Evolutionary conservation across 2,113 vertebrate species (phyloP), one percentile per base, ranked within the genome.

Genomic region (Morone saxatilis): DNA sequence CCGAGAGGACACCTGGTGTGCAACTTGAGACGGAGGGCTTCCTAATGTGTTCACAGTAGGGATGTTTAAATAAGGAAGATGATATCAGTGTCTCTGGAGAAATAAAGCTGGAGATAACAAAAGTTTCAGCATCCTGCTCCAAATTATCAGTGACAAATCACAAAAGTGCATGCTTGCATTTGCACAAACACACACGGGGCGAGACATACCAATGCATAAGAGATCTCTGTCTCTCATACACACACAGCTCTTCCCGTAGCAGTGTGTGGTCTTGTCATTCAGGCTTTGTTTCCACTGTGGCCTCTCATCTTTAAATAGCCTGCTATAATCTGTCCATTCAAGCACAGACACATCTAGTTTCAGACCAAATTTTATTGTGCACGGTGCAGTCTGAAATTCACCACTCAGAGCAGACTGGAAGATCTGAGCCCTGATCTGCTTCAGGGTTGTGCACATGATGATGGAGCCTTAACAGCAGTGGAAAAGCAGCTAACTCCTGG

Each of bases 191-290:
- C 71, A 80, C 78, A 73, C 61, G 70, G 10, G 41, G 45, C 11
- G 2, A 56, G 62, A 62, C 31, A 41, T 22, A 63, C 17, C 48
- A 1, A 45, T 47, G n/a, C 43, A 41, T 12, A 7, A n/a, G 51
- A 80, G 36, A 77, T 69, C 57, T 22, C 41, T 57, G 53, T 48
- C 51, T 25, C 69, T 10, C 36, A 31, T 56, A 51, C 38, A 74
- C 54, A 60, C 41, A 43, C 25, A 25, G 25, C 66, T 68, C 76
- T 56, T 71, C 73, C 78, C 78, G 63, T 41, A 66, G 14, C 71
- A 51, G 75, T 88, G 91, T 94, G 91, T 93, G 94, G 91, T 93
- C 91, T 86, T 77, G 83, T 85, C 86, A 81, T 83, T 86, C 83
- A 76, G 70, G 63, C 72, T 88, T 88, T 85, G 81, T 83, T 90